These are phyloP conservation scores for Cuniculus paca DNA, from an alignment of 2,797 vertebrate species.

Conservation along the genomic window DNA sequence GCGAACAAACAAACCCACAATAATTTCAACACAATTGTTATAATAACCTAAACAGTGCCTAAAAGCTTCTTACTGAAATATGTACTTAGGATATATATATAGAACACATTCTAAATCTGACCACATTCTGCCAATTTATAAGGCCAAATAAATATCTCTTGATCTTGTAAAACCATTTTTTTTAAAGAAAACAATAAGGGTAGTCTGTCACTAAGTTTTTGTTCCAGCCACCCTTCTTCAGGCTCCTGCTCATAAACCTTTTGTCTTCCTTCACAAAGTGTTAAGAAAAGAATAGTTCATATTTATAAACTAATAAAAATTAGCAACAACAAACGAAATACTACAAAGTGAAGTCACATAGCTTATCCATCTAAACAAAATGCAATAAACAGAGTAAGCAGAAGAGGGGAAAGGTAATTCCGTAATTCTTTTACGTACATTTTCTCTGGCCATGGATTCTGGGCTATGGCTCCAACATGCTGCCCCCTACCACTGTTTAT, in stretches of 20 bases:
- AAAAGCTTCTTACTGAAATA: conserved; percentile 46
- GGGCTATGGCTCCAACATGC: background rate
- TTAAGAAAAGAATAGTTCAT: conserved; percentile 57
- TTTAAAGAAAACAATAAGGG: conserved; percentile 44
- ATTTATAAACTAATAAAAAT: conserved; percentile 72
- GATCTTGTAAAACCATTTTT: background rate
- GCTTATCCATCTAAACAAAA: conserved; percentile 64
- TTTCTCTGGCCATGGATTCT: conserved; percentile 68
- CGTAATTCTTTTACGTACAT: conserved; percentile 65
- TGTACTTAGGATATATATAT: background rate
- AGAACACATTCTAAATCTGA: conserved; percentile 25
- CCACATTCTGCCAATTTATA: conserved; percentile 44
- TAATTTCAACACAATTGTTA: conserved; percentile 61
- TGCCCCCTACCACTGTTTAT: conserved; percentile 63
- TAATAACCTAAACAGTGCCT: conserved; percentile 5
- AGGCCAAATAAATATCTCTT: conserved; percentile 19
- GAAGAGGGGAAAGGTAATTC: conserved; percentile 66
- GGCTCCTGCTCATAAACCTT: conserved; percentile 9
- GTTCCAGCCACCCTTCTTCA: background rate
- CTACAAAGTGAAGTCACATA: conserved; percentile 64
- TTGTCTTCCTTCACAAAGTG: conserved; percentile 13
- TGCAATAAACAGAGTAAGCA: conserved; percentile 54
- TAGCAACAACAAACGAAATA: conserved; percentile 49
- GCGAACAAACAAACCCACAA: background rate
- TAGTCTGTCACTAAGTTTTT: background rate